Conservation (phyloP, 2,888 invertebrate genomes). For the Ormyrus labotus region DNA sequence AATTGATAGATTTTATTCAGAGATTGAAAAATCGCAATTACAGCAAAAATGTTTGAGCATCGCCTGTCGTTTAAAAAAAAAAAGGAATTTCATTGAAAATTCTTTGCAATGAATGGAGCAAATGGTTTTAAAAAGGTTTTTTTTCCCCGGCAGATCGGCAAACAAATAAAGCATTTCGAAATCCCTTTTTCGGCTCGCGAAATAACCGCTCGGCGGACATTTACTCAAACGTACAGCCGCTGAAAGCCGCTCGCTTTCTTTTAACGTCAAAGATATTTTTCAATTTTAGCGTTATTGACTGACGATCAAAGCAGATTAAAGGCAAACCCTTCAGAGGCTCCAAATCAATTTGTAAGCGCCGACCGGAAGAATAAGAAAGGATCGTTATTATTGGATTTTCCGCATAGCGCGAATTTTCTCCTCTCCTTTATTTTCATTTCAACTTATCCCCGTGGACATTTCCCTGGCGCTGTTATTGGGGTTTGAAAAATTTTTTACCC, state of each 20-base stretch:
- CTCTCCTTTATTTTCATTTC: slow-evolving; percentile 23
- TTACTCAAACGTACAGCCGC: not conserved
- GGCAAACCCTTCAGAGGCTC: slow-evolving; percentile 27
- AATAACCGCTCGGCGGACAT: not conserved
- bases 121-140: too few species aligned
- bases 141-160: too few species aligned
- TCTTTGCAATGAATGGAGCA: too few species aligned
- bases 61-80: too few species aligned
- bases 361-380: slow-evolving; percentile 10
- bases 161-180: too few species aligned
- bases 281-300: slow-evolving; percentile 16
- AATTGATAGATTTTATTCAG: too few species aligned
- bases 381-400: slow-evolving; percentile 35
- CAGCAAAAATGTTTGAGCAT: too few species aligned
- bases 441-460: slow-evolving; percentile 17
- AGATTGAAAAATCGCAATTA: too few species aligned
- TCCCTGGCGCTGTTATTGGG: not conserved
- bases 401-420: slow-evolving; percentile 23
- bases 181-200: too few species aligned
- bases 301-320: slow-evolving; percentile 25
- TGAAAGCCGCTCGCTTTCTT: not conserved
- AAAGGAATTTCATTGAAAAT: too few species aligned
- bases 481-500: not conserved
- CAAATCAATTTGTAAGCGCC: slow-evolving; percentile 43
- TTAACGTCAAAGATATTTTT: slow-evolving; percentile 30